These are phyloP conservation scores for Parotocinclus haroldoi DNA, from an alignment of 2,797 vertebrate species.

Conservation along the genomic window DNA sequence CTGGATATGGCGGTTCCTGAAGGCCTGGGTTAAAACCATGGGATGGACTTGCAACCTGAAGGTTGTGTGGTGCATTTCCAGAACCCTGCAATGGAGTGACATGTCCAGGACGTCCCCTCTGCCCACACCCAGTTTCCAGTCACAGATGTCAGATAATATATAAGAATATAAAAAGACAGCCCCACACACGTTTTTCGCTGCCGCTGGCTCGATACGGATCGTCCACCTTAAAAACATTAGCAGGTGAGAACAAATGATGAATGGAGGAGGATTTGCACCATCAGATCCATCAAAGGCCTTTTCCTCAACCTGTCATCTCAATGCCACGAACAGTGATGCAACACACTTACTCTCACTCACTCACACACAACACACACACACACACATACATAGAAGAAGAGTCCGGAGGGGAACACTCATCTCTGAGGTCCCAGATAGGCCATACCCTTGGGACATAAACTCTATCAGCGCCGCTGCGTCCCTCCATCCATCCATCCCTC, in stretches of 20 bases:
- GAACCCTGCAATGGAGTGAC: too few relatives aligned
- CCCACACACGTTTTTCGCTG: slow-evolving; percentile 6
- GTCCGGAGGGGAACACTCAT: slow-evolving; percentile 48
- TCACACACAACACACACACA: slow-evolving; percentile 7
- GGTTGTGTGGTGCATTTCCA: too few relatives aligned
- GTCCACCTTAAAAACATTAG: slow-evolving; percentile 32
- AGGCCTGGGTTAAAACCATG: too few relatives aligned
- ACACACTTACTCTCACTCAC: slow-evolving; percentile 34
- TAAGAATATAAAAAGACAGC: background rate
- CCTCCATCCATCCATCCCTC: slow-evolving; percentile 12
- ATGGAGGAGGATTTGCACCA: slow-evolving; percentile 31
- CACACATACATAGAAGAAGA: slow-evolving; percentile 1
- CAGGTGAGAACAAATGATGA: slow-evolving; percentile 40
- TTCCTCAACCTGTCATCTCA: slow-evolving; percentile 30
- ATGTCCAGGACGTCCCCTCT: too few relatives aligned
- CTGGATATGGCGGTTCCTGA: too few relatives aligned
- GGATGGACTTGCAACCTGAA: too few relatives aligned
- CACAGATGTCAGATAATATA: too few relatives aligned
- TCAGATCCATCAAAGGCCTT: slow-evolving; percentile 33
- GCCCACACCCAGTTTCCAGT: too few relatives aligned
- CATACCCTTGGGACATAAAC: slow-evolving; percentile 58
- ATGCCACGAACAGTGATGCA: slow-evolving; percentile 56
- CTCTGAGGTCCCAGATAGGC: slow-evolving; percentile 61
- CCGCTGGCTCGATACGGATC: slow-evolving; percentile 1
- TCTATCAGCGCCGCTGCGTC: slow-evolving; percentile 33